Base-by-base conservation (phyloP, 2,888 invertebrate species). In the Octonoba sinensis region DNA sequence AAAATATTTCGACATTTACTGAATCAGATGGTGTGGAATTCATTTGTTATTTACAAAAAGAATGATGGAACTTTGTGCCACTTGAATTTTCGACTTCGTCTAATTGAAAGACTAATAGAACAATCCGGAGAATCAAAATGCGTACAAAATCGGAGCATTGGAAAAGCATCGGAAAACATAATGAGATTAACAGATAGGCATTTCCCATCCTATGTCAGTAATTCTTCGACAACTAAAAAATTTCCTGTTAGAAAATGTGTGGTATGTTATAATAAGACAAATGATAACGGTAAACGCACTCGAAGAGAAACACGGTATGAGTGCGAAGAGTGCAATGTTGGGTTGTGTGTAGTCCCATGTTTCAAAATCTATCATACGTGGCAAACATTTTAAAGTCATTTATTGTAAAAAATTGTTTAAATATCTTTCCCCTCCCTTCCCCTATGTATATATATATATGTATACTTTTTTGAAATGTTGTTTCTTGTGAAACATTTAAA, bases 11-110 rank as follows among this genome's bases (percentile, higher is more conserved):
- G 54, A 1, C 54, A 65, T 24, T 59, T 72, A 4, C 13, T 70
- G n/a, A 15, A 62, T 49, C 47, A 84, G 84, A n/a, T 15, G 2
- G 67, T 79, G 6, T 66, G 56, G 27, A 75, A 66, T 15, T n/a
- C 66, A 0, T 67, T 36, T 12, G 36, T 75, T 1, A 11, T 75
- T 6, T 51, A 49, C 18, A 59, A 49, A 47, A 67, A 75, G 8
- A 51, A 15, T 16, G 57, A 46, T 8, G 74, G 57, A 13, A 20
- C 4, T 11, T 13, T 36, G 64, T 49, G 36, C 15, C 64, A 27
- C 46, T 3, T 77, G 13, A 24, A 66, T 13, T 49, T 64, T 36
- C 24, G 18, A 27, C 49, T 71, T 36, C 18, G 20, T 24, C 36
- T 70, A 49, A 20, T 47, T 24, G 54, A 47, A 64, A 47, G 62